phyloP scores from a whole-genome alignment of 2,888 invertebrate genomes.

The Lutraria lutraria region DNA sequence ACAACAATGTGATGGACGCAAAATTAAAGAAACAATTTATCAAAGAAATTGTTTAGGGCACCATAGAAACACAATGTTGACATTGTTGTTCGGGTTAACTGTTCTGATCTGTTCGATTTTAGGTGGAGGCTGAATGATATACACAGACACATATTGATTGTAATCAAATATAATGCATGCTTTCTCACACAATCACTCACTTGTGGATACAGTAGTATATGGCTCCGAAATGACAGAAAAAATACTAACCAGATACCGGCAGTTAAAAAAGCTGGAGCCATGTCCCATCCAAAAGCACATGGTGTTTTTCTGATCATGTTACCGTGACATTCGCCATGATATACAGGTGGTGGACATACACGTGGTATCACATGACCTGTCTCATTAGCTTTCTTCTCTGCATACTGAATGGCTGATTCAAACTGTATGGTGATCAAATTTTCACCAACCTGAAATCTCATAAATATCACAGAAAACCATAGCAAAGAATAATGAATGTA shows the following conservation, averaged over 20 bases:
- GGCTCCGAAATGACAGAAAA: no score
- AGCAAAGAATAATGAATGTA: not conserved
- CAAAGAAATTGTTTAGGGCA: no score
- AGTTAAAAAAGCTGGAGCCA: constrained; percentile 98
- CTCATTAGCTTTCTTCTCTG: constrained; percentile 84
- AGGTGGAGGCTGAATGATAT: no score
- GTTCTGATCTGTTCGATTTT: no score
- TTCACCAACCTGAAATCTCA: not conserved
- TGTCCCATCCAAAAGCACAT: constrained; percentile 97
- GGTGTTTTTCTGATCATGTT: constrained; percentile 91
- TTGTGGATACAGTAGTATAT: no score
- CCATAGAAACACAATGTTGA: no score
- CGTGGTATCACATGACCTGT: constrained; percentile 89
- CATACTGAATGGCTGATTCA: constrained; percentile 90
- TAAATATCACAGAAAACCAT: not conserved
- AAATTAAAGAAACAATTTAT: no score
- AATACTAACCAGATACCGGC: constrained; percentile 94
- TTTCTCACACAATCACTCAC: no score
- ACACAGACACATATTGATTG: no score
- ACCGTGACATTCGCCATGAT: constrained; percentile 96
- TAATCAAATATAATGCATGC: no score
- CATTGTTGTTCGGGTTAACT: no score
- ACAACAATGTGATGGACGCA: no score
- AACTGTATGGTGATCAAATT: constrained; percentile 90
- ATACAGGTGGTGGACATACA: constrained; percentile 91